These are phyloP conservation scores for Caenorhabditis virilis DNA, from an alignment of 2,888 invertebrate genomes.

Conservation along the genomic window DNA sequence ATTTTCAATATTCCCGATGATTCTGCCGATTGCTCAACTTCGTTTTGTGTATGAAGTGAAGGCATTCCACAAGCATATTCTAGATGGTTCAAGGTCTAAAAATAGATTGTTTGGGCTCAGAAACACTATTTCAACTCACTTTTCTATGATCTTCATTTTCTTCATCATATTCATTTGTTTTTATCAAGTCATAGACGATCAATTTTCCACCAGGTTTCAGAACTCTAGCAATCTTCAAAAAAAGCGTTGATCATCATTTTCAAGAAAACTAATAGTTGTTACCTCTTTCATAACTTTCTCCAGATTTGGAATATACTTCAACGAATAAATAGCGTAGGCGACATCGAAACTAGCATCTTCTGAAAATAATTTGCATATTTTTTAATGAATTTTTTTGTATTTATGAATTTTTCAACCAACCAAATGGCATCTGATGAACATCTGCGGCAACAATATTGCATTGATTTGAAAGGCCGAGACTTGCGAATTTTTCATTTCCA, in stretches of 20 bases:
- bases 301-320: slow-evolving; percentile 65
- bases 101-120: neutral
- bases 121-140: slow-evolving; percentile 10
- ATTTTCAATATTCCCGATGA: slow-evolving; percentile 10
- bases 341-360: slow-evolving; percentile 46
- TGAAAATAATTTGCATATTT: slow-evolving; percentile 5
- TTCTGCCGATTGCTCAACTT: slow-evolving; percentile 56
- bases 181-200: slow-evolving; percentile 65
- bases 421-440: slow-evolving; percentile 64
- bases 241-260: too few relatives aligned
- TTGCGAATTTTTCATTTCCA: slow-evolving; percentile 41
- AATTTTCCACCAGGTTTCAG: slow-evolving; percentile 62
- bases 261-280: too few relatives aligned
- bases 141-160: slow-evolving; percentile 52
- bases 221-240: slow-evolving; percentile 49
- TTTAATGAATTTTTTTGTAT: neutral
- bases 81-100: slow-evolving; percentile 47
- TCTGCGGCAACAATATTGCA: slow-evolving; percentile 61
- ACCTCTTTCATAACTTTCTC: slow-evolving; percentile 59
- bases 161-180: slow-evolving; percentile 60
- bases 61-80: slow-evolving; percentile 68
- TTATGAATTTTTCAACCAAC: slow-evolving; percentile 22
- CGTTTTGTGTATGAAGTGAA: slow-evolving; percentile 55
- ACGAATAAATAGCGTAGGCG: slow-evolving; percentile 66
- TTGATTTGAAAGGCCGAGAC: slow-evolving; percentile 27